A percentile compares a stretch with the other conserved stretches of the same genome.
Evolutionary conservation across 2,797 vertebrate species (phyloP).

Genomic region (Synanceia verrucosa): DNA sequence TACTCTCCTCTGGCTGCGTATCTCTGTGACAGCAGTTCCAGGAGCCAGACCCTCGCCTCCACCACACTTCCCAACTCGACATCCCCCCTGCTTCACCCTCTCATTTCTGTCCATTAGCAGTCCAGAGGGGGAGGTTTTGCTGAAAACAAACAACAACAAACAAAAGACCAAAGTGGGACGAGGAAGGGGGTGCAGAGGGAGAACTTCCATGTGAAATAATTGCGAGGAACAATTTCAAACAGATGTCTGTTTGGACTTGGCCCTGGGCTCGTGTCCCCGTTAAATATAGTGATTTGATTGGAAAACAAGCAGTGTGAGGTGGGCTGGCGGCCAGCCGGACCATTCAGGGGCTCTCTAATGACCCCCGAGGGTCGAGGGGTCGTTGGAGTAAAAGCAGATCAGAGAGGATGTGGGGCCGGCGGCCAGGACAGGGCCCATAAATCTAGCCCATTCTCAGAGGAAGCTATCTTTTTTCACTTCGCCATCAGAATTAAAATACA

Average conservation of each 20-base stretch:
- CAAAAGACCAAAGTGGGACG: conserved; percentile 70
- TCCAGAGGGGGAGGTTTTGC: conserved; percentile 52
- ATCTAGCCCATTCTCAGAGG: conserved; percentile 78
- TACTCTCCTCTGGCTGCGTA: conserved; percentile 45
- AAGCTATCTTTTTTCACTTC: conserved; percentile 70
- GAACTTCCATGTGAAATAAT: conserved; percentile 74
- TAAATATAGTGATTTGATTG: conserved; percentile 85
- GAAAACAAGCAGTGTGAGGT: conserved; percentile 78
- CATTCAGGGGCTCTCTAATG: conserved; percentile 79
- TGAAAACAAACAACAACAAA: conserved; percentile 76
- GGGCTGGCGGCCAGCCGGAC: conserved; percentile 73
- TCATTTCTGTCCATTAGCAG: conserved; percentile 64
- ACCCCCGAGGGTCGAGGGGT: conserved; percentile 78
- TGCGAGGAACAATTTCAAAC: conserved; percentile 79
- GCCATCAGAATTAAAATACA: conserved; percentile 79
- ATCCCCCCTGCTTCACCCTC: conserved; percentile 2
- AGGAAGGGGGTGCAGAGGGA: conserved; percentile 39
- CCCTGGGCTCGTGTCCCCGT: conserved; percentile 70
- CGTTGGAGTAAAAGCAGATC: conserved; percentile 83
- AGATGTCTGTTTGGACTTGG: conserved; percentile 79
- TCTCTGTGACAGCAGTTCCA: conserved; percentile 48
- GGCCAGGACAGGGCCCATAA: conserved; percentile 79
- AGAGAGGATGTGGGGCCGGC: conserved; percentile 78
- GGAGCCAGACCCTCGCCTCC: conserved; percentile 48
- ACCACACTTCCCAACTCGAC: conserved; percentile 12